A percentile compares a stretch with the other conserved stretches of the same genome.
Conservation (phyloP, 1,140 invertebrate species). For the Thaumatotibia leucotreta region DNA sequence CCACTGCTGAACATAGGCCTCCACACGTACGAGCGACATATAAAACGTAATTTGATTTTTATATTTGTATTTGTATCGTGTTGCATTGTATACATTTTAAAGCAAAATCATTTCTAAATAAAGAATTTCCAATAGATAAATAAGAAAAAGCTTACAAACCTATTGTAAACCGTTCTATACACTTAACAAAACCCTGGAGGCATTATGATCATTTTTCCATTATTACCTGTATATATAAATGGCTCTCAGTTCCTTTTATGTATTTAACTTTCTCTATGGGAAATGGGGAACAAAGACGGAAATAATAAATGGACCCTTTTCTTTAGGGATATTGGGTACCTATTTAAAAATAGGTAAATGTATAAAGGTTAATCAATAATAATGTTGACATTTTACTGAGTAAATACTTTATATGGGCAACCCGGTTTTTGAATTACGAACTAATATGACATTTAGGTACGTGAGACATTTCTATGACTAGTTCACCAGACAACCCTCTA, state of each 20-base stretch:
- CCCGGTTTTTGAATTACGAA: no score
- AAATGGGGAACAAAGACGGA: neutral
- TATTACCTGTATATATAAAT: conserved; percentile 10
- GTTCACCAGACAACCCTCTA: no score
- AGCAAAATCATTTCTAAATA: neutral
- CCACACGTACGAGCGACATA: no score
- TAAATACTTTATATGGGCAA: no score
- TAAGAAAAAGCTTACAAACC: neutral
- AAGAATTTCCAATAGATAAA: neutral
- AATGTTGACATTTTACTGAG: no score
- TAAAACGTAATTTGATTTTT: no score
- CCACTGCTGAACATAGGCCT: no score
- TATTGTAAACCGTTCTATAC: conserved; percentile 3
- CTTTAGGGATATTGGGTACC: neutral
- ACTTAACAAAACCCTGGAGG: neutral
- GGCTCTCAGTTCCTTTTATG: neutral
- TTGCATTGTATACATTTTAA: neutral
- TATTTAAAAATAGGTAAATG: neutral
- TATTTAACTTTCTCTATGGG: conserved; percentile 4
- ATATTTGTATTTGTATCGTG: no score
- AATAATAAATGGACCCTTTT: neutral
- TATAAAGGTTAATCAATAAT: no score
- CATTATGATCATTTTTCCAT: conserved; percentile 14
- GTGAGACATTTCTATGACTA: no score
- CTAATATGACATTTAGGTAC: no score